phyloP scores from a whole-genome alignment of 2,113 vertebrate species.

The Pithys albifrons region DNA sequence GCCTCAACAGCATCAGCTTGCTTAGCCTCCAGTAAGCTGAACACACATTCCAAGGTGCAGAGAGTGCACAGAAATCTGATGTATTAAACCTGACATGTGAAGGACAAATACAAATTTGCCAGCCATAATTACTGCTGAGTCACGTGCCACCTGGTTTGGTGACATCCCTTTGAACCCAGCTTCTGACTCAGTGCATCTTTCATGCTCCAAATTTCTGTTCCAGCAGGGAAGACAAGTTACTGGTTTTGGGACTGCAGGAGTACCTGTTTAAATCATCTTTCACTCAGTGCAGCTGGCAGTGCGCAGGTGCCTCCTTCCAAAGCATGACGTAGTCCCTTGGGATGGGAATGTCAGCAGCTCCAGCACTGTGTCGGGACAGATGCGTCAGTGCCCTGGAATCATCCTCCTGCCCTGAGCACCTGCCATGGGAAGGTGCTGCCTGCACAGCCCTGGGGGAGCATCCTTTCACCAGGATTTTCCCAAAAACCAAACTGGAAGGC shows the following conservation, averaged over 20 bases:
- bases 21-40: background rate
- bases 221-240: background rate
- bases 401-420: background rate
- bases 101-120: conserved; percentile 19
- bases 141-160: background rate
- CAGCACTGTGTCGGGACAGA: background rate
- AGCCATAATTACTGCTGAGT: background rate
- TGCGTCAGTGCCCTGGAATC: background rate
- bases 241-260: background rate
- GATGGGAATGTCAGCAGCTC: accelerated
- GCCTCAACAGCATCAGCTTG: background rate
- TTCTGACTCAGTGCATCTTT: background rate
- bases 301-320: background rate
- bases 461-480: background rate
- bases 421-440: background rate
- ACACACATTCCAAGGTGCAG: background rate
- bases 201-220: background rate
- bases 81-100: background rate
- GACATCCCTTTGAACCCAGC: background rate
- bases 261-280: background rate
- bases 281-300: background rate
- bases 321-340: background rate
- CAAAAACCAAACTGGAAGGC: background rate
- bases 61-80: background rate
- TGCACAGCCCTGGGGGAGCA: background rate